Base-by-base conservation (phyloP, 2,113 vertebrate species). In the Malurus alboscapulatus region DNA sequence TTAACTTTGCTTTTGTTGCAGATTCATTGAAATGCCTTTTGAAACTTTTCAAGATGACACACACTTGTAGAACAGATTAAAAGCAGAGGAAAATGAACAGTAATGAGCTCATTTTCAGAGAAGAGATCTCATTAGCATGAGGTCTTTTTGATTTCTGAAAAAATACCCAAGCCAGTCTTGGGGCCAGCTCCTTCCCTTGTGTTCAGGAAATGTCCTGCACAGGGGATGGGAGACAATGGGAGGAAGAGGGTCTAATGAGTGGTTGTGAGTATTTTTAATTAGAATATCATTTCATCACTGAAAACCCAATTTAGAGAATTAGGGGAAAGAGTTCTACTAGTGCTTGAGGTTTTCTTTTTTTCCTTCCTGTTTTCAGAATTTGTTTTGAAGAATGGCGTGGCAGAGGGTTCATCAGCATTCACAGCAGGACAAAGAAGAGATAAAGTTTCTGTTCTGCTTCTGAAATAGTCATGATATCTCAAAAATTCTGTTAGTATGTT, bases 81-180 rank as follows among this genome's bases (percentile, higher is more conserved):
- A 93, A 93, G 53, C 44, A 77, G 50, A 81, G 24, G 67, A 74
- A 96, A 88, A 89, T 89, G 75, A 94, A 68, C 84, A 63, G 38
- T 94, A 97, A 95, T 92, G 84, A 95, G 76, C 59, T 92, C 68
- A 53, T 93, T 96, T 95, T 58, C 87, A 95, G 65, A 76, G 53
- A 84, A 94, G 92, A 93, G 38, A 32, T 40, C 53, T 95, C 83
- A 69, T 94, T 93, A 90, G 34, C 69, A 86, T 85, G 40, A 4
- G 4, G 27, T 29, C 74, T 80, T 92, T 92, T 93, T 80, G 83
- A 92, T 87, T 83, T 83, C 62, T 93, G 80, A 27, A 44, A 30
- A 38, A 48, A 65, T 58, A 30, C 1, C 4, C 36, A 44, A 44
- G 42, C 4, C 15, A 5, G 38, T 88, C 24, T 26, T 67, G 22